These are phyloP conservation scores for Hartigia nigra DNA, from an alignment of 2,888 invertebrate species.

Conservation along the genomic window DNA sequence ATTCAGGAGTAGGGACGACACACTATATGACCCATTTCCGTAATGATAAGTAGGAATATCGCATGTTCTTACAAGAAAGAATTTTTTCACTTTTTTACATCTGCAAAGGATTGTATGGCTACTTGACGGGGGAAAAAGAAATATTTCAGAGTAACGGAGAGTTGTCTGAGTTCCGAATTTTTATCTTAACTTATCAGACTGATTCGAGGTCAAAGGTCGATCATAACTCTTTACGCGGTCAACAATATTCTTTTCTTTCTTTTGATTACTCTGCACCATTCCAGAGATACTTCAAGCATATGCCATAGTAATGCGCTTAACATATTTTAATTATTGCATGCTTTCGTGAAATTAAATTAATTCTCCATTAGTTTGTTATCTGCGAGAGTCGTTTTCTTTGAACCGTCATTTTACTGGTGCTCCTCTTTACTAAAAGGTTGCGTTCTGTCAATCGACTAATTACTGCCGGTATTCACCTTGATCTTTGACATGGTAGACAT, in stretches of 20 bases:
- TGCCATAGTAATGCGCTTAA: neutral
- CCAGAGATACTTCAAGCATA: neutral
- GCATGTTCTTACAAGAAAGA: neutral
- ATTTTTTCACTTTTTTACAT: neutral
- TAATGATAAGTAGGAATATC: neutral
- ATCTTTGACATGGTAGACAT: conserved; percentile 24
- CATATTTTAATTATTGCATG: neutral
- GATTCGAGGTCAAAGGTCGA: neutral
- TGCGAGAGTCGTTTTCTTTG: neutral
- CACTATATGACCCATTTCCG: no score
- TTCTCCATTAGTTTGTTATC: neutral
- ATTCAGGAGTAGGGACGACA: no score
- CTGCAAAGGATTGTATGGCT: neutral
- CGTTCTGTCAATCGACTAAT: neutral
- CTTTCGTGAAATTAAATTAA: neutral
- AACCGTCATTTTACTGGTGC: neutral
- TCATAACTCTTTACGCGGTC: neutral
- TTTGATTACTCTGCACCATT: neutral
- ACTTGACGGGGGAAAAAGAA: neutral
- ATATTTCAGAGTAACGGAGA: neutral
- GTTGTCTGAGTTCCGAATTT: neutral
- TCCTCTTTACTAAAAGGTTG: neutral
- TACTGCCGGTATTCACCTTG: conserved; percentile 25
- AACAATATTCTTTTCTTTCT: neutral
- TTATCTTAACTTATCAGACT: neutral